phyloP scores from a whole-genome alignment of 2,113 vertebrate species.

The Sinosuthora webbiana region DNA sequence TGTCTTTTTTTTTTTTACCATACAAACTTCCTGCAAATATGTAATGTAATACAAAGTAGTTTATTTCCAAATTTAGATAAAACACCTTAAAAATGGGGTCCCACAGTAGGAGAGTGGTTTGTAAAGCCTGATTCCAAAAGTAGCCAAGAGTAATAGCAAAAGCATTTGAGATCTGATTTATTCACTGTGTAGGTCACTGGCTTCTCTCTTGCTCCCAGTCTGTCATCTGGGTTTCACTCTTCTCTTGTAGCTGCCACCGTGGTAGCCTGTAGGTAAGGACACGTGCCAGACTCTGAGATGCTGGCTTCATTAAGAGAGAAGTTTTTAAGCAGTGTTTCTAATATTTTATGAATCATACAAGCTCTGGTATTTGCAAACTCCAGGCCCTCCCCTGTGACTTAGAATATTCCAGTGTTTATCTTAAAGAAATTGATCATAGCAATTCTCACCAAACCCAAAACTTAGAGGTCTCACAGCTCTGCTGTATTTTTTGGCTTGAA shows the following conservation, averaged over 20 bases:
- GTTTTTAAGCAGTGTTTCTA: neutral
- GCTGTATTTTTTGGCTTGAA: neutral
- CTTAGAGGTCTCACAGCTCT: neutral
- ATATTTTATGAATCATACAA: neutral
- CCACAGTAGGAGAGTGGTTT: neutral
- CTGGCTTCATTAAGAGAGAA: neutral
- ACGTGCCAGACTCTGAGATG: neutral
- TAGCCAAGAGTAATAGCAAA: constrained; percentile 43
- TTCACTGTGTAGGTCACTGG: neutral
- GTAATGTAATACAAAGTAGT: neutral
- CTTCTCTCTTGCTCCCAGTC: neutral
- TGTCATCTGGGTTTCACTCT: constrained; percentile 7
- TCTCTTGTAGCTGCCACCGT: constrained; percentile 38
- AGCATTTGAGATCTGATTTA: constrained; percentile 24
- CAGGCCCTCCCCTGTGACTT: neutral
- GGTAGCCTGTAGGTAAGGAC: constrained; percentile 24
- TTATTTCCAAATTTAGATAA: neutral
- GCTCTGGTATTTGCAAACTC: neutral
- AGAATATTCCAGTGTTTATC: neutral
- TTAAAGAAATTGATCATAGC: neutral
- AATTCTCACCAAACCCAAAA: neutral
- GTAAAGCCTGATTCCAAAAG: neutral
- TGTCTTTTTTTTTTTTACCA: neutral
- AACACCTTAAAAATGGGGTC: neutral
- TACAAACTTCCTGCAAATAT: neutral